Percentiles rank a stretch among this genome's conserved stretches.
Conservation (phyloP, 2,113 vertebrate species). For the Phalacrocorax aristotelis region DNA sequence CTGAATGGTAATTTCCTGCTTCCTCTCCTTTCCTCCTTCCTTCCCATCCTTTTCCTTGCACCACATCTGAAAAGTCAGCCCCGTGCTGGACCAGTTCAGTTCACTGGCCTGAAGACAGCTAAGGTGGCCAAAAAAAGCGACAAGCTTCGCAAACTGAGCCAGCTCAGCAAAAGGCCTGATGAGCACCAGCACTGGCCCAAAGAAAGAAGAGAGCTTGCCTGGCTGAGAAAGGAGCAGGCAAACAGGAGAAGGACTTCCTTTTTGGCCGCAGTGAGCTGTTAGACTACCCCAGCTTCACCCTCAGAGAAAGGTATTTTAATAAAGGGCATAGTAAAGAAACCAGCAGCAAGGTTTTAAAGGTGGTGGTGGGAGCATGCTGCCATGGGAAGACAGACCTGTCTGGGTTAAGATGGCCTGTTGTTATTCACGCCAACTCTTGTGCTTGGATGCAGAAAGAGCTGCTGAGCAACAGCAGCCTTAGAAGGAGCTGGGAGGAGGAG, state of each 20-base stretch:
- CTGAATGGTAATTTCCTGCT: neutral
- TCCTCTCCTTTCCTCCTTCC: neutral
- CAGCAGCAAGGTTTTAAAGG: neutral
- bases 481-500: neutral
- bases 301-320: neutral
- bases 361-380: neutral
- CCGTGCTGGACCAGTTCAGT: neutral
- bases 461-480: neutral
- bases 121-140: neutral
- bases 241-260: neutral
- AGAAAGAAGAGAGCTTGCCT: neutral
- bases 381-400: neutral
- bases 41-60: neutral
- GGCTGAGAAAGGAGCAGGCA: neutral
- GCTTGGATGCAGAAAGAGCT: neutral
- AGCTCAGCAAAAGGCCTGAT: neutral
- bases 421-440: neutral
- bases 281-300: neutral
- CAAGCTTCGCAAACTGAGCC: neutral
- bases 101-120: neutral
- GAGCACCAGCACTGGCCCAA: neutral
- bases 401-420: neutral
- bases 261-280: neutral
- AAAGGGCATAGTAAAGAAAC: neutral
- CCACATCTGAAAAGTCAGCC: neutral